These are phyloP conservation scores for Tetramorium simillimum DNA, from an alignment of 1,140 invertebrate species.

Conservation along the genomic window DNA sequence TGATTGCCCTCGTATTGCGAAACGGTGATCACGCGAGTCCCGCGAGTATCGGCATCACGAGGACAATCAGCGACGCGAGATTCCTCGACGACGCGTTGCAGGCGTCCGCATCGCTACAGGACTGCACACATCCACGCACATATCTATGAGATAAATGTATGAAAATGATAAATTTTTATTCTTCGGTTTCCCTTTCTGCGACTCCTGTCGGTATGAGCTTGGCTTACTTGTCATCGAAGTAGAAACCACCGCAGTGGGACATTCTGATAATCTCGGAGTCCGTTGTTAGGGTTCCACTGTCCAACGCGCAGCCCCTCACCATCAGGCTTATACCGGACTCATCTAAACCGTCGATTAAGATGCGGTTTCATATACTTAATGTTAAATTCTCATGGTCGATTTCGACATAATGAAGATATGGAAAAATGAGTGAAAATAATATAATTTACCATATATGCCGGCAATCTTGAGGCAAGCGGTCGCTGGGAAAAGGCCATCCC, in stretches of 20 bases:
- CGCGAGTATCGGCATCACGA: slow-evolving; percentile 60
- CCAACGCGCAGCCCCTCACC: slow-evolving; percentile 95
- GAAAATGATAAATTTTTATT: neutral
- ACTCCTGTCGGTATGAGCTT: neutral
- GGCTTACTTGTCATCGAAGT: slow-evolving; percentile 92
- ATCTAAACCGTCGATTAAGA: slow-evolving; percentile 85
- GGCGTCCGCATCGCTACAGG: slow-evolving; percentile 94
- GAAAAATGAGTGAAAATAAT: neutral
- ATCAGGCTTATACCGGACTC: slow-evolving; percentile 92
- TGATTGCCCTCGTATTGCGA: neutral
- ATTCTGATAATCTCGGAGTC: slow-evolving; percentile 97
- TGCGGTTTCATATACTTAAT: neutral
- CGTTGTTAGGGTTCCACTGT: slow-evolving; percentile 95
- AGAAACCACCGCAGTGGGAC: slow-evolving; percentile 97
- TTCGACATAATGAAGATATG: neutral
- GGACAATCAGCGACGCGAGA: slow-evolving; percentile 36
- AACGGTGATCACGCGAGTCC: slow-evolving; percentile 36
- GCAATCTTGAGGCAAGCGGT: slow-evolving; percentile 98
- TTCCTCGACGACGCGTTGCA: slow-evolving; percentile 87
- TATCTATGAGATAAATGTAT: slow-evolving; percentile 88
- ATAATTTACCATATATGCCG: slow-evolving; percentile 91
- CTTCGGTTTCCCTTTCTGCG: neutral
- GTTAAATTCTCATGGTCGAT: neutral
- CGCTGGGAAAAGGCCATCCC: slow-evolving; percentile 97
- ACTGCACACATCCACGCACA: slow-evolving; percentile 94